Base-by-base conservation (phyloP, 2,113 vertebrate species). In the Acanthochromis polyacanthus region DNA sequence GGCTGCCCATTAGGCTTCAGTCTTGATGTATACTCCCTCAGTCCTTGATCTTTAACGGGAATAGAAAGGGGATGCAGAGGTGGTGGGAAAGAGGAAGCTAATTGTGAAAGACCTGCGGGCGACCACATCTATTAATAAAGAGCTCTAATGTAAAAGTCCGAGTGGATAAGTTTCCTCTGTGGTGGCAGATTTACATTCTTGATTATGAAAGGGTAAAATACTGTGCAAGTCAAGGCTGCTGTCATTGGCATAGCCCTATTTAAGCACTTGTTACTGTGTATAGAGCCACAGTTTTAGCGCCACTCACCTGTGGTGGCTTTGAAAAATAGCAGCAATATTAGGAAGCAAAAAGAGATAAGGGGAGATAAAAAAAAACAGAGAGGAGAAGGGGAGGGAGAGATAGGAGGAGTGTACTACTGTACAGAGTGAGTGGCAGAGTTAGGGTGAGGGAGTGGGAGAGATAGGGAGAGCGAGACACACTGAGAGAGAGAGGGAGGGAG, bases 341-440 rank as follows among this genome's bases (percentile, higher is more conserved):
- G 63, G 22, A 88, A 80, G 45, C 71, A 63, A 82, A 80, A 71
- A 74, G 60, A 80, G 63, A 84, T 74, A 60, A 71, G 48, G 46
- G 80, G 63, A 63, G 45, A 59, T 69, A 25, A 23, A 75, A 68
- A 82, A 74, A 77, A 78, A 68, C 78, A 74, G 71, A 80, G 22
- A 56, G 66, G 46, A 69, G 75, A 62, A 79, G 43, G 65, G 58
- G 69, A 84, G 78, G 80, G 78, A 82, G 80, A 78, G 78, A 88
- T 84, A 76, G 88, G 86, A 85, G 78, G 86, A 88, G 80, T 70
- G 66, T 81, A 82, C 65, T 91, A 88, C 91, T 93, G 90, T 88
- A 92, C 48, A 75, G 74, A 76, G 80, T 67, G 73, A 87, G 72
- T 60, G 71, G 82, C 53, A 70, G 84, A 88, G 82, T 77, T 74